phyloP scores from a whole-genome alignment of 2,113 vertebrate genomes.

The Anoura caudifer region DNA sequence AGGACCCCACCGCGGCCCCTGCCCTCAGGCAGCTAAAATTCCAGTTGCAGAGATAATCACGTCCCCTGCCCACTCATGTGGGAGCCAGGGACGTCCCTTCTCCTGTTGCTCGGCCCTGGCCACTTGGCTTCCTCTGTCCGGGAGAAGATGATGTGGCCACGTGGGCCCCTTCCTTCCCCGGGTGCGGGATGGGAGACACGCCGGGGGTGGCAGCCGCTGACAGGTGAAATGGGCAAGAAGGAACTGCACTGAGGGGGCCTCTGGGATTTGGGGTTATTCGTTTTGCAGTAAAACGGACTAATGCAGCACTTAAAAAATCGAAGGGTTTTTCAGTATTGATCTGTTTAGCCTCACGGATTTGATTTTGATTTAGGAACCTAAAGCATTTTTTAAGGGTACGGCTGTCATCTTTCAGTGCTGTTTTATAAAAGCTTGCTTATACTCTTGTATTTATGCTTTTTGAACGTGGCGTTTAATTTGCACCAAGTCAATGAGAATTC shows the following conservation, averaged over 20 bases:
- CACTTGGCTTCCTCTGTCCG: not conserved
- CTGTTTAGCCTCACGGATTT: not conserved
- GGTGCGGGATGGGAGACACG: not conserved
- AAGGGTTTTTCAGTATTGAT: not conserved
- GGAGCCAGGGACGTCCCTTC: not conserved
- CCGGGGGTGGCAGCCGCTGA: not conserved
- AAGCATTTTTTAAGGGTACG: too few species aligned
- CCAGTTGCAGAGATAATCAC: not conserved
- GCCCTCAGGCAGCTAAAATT: not conserved
- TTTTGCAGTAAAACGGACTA: not conserved
- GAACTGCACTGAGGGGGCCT: not conserved
- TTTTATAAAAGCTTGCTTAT: not conserved
- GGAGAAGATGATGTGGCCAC: not conserved
- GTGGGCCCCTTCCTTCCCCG: not conserved
- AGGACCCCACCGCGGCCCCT: not conserved
- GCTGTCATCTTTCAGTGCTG: not conserved
- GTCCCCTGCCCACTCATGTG: not conserved
- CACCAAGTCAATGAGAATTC: not conserved
- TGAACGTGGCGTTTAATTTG: not conserved
- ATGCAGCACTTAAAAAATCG: not conserved
- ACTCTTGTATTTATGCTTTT: not conserved
- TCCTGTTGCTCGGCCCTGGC: not conserved
- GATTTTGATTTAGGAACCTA: not conserved
- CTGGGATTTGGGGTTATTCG: not conserved
- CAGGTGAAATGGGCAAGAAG: not conserved